Evolutionary conservation across 2,797 vertebrate genomes (phyloP).

Genomic region (Spinus olivaceus): DNA sequence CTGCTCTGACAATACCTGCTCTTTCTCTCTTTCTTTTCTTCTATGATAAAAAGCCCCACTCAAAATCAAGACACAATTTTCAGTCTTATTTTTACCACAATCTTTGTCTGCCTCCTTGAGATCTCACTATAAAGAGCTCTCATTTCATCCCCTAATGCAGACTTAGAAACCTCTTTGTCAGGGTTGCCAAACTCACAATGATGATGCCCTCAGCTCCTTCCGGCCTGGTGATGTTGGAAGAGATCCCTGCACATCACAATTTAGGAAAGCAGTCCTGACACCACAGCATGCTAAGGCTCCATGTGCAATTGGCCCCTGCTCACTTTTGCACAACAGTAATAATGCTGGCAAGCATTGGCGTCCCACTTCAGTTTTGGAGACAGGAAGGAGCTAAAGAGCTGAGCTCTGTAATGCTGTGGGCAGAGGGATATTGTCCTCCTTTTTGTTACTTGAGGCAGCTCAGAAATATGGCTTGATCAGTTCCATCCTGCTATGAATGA

Average conservation of each 20-base stretch:
- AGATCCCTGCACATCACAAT: not conserved
- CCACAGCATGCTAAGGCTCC: not conserved
- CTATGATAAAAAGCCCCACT: not conserved
- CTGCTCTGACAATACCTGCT: not conserved
- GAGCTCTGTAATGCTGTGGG: not conserved
- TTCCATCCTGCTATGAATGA: not conserved
- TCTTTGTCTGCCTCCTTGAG: not conserved
- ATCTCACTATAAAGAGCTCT: not conserved
- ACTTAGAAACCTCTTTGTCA: not conserved
- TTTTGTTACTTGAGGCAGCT: not conserved
- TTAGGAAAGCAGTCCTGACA: not conserved
- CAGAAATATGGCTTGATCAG: not conserved
- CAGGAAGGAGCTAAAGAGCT: not conserved
- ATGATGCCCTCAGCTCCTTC: not conserved
- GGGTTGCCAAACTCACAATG: not conserved
- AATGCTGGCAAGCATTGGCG: not conserved
- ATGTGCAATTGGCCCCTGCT: rapidly evolving
- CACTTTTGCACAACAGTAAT: not conserved
- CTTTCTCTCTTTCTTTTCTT: not conserved
- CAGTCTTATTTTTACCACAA: not conserved
- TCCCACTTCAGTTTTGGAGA: not conserved
- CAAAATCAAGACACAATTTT: not conserved
- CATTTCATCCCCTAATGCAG: not conserved
- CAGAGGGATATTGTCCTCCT: not conserved
- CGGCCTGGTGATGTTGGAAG: not conserved